Base-by-base conservation (phyloP, 2,888 invertebrate genomes). In the Sabellastarte sp. region DNA sequence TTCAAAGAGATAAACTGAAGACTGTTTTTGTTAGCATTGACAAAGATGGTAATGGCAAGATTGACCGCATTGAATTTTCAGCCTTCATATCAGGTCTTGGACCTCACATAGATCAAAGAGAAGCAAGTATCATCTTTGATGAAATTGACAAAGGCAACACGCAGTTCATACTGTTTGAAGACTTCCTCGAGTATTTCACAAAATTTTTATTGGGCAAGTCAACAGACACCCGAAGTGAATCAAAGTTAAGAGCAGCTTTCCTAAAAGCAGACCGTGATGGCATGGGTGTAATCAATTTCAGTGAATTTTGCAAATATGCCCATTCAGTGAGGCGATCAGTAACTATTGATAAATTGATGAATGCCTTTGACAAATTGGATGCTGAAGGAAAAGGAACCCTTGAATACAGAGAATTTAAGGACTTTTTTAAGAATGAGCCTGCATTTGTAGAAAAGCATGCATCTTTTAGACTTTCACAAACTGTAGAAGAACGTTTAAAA, bases 221-320 rank as follows among this genome's bases (percentile, higher is more conserved):
- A n/a, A 55, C 59, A 1, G 55, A 61, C 3, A n/a, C 24, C 10
- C n/a, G n/a, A n/a, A n/a, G n/a, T n/a, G 63, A 64, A 2, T 56
- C 62, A 32, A 62, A 57, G n/a, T 55, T 69, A 10, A 56, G 66
- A 28, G 53, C 53, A 1, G 70, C 68, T 10, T 72, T 72, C 59
- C 58, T 70, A 5, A 20, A 53, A 5, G 72, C 72, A 20, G 72
- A 72, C 51, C 29, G 66, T 28, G 61, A 70, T 41, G 70, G 68
- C 0, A 60, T 63, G 5, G 70, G 70, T 2, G 63, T 60, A 10
- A 31, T 72, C 1, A 64, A 66, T 59, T 70, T 72, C 60, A 64
- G 64, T 33, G 68, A 70, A 61, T 70, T 69, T 61, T 62, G 66
- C 15, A 67, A 70, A 57, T 70, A 56, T 33, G 32, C 66, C 3